A percentile compares a stretch with the other conserved stretches of the same genome.
These are phyloP conservation scores for Nipponacmea schrenckii DNA, from an alignment of 2,888 invertebrate genomes.

Conservation along the genomic window DNA sequence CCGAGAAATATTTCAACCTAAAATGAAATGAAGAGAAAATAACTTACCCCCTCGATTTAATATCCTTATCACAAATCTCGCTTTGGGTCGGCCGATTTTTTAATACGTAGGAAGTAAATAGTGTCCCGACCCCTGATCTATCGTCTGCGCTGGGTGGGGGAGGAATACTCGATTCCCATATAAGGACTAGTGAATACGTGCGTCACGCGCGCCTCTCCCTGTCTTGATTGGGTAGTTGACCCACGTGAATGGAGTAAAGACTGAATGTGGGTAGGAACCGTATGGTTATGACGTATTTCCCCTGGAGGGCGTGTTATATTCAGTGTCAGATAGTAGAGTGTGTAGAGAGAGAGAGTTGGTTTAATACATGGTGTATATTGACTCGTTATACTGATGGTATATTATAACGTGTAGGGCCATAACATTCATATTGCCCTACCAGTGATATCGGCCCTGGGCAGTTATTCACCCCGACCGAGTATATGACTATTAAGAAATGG, in stretches of 20 bases:
- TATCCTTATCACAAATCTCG: too few relatives aligned
- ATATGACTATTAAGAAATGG: too few relatives aligned
- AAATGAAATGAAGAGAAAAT: too few relatives aligned
- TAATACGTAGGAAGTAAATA: too few relatives aligned
- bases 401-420: too few relatives aligned
- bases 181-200: slow-evolving; percentile 43
- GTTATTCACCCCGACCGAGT: too few relatives aligned
- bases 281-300: slow-evolving; percentile 43
- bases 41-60: too few relatives aligned
- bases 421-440: too few relatives aligned
- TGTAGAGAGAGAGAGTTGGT: neutral
- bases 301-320: slow-evolving; percentile 41
- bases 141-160: slow-evolving; percentile 49
- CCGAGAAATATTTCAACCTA: too few relatives aligned
- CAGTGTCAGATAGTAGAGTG: neutral
- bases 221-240: slow-evolving; percentile 52
- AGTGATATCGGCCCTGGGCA: too few relatives aligned
- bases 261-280: slow-evolving; percentile 46
- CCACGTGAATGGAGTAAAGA: slow-evolving; percentile 50
- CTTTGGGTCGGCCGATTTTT: too few relatives aligned
- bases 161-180: slow-evolving; percentile 46
- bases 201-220: slow-evolving; percentile 44
- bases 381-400: too few relatives aligned
- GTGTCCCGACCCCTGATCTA: slow-evolving; percentile 44
- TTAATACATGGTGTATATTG: neutral